Conservation (phyloP, 1,140 invertebrate genomes). For the Sesamia nonagrioides region DNA sequence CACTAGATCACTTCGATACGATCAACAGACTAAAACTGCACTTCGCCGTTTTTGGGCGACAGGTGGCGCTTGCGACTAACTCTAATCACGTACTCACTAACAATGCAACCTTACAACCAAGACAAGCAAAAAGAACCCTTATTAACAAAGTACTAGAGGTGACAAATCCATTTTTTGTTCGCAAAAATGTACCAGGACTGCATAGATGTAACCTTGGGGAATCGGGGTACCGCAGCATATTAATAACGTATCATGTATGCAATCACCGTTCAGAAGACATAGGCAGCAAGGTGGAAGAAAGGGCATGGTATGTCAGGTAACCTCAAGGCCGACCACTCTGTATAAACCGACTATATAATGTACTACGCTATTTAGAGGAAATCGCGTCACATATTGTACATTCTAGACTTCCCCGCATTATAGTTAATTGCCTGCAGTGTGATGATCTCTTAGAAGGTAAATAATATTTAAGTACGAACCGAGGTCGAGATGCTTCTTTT, state of each 20-base stretch:
- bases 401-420: constrained; percentile 61
- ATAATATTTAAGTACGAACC: constrained; percentile 75
- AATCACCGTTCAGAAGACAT: constrained; percentile 82
- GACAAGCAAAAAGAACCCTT: constrained; percentile 48
- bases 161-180: neutral
- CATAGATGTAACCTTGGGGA: constrained; percentile 77
- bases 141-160: constrained; percentile 1
- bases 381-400: constrained; percentile 50
- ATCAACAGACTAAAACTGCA: constrained; percentile 58
- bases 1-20: constrained; percentile 52
- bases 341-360: constrained; percentile 67
- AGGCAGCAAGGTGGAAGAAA: constrained; percentile 85
- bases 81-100: constrained; percentile 71
- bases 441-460: constrained; percentile 75
- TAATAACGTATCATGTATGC: constrained; percentile 83
- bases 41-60: constrained; percentile 69
- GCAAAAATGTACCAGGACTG: constrained; percentile 60
- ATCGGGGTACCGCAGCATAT: constrained; percentile 80
- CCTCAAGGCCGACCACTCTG: constrained; percentile 75
- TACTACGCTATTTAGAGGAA: constrained; percentile 56
- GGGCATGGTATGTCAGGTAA: constrained; percentile 83
- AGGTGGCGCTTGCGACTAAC: constrained; percentile 74
- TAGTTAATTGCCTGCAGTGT: constrained; percentile 71
- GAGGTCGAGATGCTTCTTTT: constrained; percentile 72
- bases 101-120: constrained; percentile 48